Conservation (phyloP, 1,140 invertebrate species). For the Ridgeia piscesae region DNA sequence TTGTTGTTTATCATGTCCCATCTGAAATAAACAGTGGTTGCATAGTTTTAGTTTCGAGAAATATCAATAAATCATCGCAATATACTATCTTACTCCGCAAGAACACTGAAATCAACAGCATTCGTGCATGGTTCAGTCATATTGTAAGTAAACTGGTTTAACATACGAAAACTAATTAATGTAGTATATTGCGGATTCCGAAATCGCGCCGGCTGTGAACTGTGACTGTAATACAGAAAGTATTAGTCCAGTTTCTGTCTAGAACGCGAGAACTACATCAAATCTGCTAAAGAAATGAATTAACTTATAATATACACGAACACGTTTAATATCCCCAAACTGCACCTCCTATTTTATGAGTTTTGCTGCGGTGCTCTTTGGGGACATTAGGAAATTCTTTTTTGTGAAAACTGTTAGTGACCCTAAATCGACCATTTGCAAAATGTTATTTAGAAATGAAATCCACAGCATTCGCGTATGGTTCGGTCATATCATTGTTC, state of each 20-base stretch:
- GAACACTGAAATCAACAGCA: too few relatives aligned
- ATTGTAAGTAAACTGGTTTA: conserved; percentile 20
- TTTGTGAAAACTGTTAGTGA: conserved; percentile 12
- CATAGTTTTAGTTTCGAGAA: conserved; percentile 7
- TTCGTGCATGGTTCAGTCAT: too few relatives aligned
- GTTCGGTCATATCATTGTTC: neutral
- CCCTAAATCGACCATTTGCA: conserved; percentile 16
- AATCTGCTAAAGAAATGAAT: neutral
- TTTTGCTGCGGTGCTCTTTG: conserved; percentile 11
- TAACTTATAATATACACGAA: conserved; percentile 18
- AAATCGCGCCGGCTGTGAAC: too few relatives aligned
- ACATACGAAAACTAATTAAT: conserved; percentile 7
- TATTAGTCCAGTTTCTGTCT: neutral
- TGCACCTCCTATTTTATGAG: conserved; percentile 7
- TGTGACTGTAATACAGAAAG: too few relatives aligned
- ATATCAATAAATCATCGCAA: conserved; percentile 10
- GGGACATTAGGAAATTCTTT: neutral
- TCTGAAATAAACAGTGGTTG: conserved; percentile 15
- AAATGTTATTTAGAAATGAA: conserved; percentile 14
- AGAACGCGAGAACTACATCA: conserved; percentile 11
- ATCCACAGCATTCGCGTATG: conserved; percentile 13
- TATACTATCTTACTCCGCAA: conserved; percentile 8
- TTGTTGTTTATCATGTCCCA: too few relatives aligned
- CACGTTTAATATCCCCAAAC: conserved; percentile 16
- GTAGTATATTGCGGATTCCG: too few relatives aligned